Evolutionary conservation across 2,113 vertebrate genomes (phyloP).

Genomic region (Myocastor coypus): DNA sequence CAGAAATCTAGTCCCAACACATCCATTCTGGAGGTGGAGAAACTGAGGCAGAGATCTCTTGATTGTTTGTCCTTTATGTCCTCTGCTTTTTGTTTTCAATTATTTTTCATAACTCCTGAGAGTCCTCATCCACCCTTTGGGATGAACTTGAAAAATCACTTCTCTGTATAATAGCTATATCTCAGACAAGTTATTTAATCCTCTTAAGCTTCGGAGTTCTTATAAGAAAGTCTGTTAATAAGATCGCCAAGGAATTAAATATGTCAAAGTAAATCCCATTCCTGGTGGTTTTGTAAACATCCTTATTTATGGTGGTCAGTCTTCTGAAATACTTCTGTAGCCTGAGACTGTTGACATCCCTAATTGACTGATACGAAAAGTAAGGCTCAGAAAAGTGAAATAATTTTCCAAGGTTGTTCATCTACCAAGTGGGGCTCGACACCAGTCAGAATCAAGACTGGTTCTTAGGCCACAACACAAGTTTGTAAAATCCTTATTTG

Average conservation of each 20-base stretch:
- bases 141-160: background rate
- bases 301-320: background rate
- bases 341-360: background rate
- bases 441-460: background rate
- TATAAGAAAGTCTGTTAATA: background rate
- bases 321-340: background rate
- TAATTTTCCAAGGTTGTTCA: background rate
- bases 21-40: background rate
- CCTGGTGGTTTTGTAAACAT: background rate
- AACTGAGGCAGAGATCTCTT: background rate
- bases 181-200: background rate
- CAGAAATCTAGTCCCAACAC: background rate
- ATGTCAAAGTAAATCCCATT: background rate
- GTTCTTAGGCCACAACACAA: background rate
- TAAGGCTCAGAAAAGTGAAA: background rate
- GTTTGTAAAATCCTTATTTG: background rate
- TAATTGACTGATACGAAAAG: conserved; percentile 24
- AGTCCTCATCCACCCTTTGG: background rate
- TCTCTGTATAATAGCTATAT: background rate
- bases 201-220: background rate
- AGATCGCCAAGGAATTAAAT: background rate
- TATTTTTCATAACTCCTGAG: background rate
- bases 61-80: background rate
- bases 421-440: background rate
- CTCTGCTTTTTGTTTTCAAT: background rate